These are phyloP conservation scores for Aptenodytes forsteri DNA, from an alignment of 2,113 vertebrate species.

Conservation along the genomic window DNA sequence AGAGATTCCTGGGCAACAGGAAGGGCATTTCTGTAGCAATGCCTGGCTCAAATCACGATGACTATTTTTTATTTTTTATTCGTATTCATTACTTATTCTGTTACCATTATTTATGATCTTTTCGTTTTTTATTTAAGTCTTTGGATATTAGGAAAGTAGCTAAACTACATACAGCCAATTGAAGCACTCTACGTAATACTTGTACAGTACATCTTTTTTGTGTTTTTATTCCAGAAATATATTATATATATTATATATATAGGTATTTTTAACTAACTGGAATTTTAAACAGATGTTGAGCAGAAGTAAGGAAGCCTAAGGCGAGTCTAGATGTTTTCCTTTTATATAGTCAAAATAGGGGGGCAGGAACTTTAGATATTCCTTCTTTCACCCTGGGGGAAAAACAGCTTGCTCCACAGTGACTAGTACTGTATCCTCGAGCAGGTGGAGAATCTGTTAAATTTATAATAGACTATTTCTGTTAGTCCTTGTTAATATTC, in stretches of 20 bases:
- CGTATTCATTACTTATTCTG: neutral
- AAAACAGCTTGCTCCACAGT: neutral
- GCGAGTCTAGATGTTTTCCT: neutral
- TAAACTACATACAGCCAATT: slow-evolving; percentile 2
- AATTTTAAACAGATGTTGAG: slow-evolving; percentile 15
- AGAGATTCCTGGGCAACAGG: slow-evolving; percentile 12
- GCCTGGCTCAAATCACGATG: neutral
- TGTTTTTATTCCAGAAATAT: slow-evolving; percentile 49
- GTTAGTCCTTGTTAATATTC: neutral
- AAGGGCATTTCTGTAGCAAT: slow-evolving; percentile 1
- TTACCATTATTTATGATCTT: slow-evolving; percentile 36
- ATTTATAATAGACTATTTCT: neutral
- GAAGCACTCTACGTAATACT: slow-evolving; percentile 27
- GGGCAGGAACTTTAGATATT: neutral
- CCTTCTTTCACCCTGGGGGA: neutral
- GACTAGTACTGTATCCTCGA: neutral
- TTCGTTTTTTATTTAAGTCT: slow-evolving; percentile 30
- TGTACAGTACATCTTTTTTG: slow-evolving; percentile 40
- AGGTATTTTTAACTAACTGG: slow-evolving; percentile 67
- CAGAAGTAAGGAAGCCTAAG: neutral
- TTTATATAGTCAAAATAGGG: neutral
- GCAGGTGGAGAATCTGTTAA: neutral
- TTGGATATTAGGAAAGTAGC: slow-evolving; percentile 34
- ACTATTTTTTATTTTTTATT: neutral
- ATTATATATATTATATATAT: slow-evolving; percentile 47